Evolutionary conservation across 2,113 vertebrate genomes (phyloP), one percentile per base, ranked within the genome.

Genomic region (Synchiropus splendidus): DNA sequence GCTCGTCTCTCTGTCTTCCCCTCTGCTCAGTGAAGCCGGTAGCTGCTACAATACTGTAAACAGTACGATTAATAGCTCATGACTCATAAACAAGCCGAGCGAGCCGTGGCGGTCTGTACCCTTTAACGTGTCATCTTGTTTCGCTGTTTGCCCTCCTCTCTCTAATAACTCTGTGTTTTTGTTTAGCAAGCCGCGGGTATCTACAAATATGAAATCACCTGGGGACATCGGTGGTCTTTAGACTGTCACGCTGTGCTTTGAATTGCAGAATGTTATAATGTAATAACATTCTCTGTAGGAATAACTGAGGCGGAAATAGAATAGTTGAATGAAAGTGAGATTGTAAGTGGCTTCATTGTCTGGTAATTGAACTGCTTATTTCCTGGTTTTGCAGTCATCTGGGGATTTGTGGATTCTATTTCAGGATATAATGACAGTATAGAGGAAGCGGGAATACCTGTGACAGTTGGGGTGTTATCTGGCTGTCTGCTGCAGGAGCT

Each of bases 31-130:
- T 43, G 12, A 65, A 72, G 77, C 67, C 65, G 64, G 70, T 70
- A 62, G 67, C 75, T 68, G 70, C 70, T 79, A 69, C 65, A 72
- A 58, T 69, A 68, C 75, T 81, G 77, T 83, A 85, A 85, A 83
- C 78, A 78, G 63, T 73, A 68, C 51, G 74, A 81, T 85, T 83
- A 83, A 83, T 84, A 79, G 70, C 64, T 71, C 54, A 38, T 79
- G 81, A 84, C 76, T 82, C 79, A 75, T 74, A 82, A 79, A 84
- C 50, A 15, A 17, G 12, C 6, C 5, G 33, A 14, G 36, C 48
- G 36, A 66, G 67, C 63, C 72, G 67, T 43, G 38, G 51, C 52
- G 32, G 42, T 54, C 58, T 65, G 48, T 61, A 56, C 46, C 48
- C 54, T 60, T 69, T 75, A 59, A 57, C 47, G 36, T 51, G 57